Evolutionary conservation across 2,113 vertebrate species (phyloP).

Genomic region (Prietella phreatophila): DNA sequence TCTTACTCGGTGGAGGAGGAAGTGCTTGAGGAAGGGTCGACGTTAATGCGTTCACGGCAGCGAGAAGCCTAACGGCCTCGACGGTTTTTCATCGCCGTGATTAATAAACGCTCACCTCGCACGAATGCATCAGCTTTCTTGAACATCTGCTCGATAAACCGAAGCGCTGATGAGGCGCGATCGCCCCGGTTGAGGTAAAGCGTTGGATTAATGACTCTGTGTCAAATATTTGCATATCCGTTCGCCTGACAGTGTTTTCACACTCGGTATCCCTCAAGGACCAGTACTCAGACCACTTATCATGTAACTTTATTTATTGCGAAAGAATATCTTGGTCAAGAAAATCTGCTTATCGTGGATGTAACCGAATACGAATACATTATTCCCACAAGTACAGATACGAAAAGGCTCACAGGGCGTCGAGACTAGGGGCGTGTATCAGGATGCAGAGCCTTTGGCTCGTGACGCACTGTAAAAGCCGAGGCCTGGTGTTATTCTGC

Average conservation of each 20-base stretch:
- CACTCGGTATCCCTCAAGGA: background rate
- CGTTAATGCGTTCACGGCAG: background rate
- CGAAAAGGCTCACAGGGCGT: background rate
- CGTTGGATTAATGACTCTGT: background rate
- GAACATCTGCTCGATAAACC: background rate
- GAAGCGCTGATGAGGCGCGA: background rate
- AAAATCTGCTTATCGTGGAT: background rate
- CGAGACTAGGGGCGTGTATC: too few relatives aligned
- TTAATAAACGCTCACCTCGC: background rate
- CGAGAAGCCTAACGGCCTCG: too few relatives aligned
- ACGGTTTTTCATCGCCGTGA: background rate
- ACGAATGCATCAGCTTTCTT: background rate
- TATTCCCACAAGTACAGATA: background rate
- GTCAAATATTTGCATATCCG: background rate
- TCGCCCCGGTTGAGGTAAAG: background rate
- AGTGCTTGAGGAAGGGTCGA: background rate
- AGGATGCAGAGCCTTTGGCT: too few relatives aligned
- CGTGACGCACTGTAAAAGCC: too few relatives aligned
- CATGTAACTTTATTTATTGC: background rate
- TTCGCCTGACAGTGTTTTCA: background rate
- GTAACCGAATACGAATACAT: background rate
- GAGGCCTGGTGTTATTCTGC: background rate
- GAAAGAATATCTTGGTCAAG: background rate
- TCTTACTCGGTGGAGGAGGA: background rate
- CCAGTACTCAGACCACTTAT: background rate